Evolutionary conservation across 2,113 vertebrate species (phyloP).

Genomic region (Patagioenas fasciata): DNA sequence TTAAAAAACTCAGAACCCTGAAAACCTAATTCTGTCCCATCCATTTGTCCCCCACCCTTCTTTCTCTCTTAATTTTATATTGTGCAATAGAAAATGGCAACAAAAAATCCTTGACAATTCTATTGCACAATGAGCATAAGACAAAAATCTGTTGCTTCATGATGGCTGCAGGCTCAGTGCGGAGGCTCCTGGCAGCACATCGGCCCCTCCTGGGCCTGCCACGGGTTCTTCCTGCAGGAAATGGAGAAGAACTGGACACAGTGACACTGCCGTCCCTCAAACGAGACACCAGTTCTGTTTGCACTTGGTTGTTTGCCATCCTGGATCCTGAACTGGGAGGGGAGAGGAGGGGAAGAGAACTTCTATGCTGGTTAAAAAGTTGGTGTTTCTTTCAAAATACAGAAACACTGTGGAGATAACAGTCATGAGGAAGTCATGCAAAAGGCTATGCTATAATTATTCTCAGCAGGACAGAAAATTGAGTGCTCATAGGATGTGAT

Average conservation of each 20-base stretch:
- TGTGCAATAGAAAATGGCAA: slow-evolving; percentile 48
- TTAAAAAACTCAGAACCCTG: neutral
- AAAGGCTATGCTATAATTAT: neutral
- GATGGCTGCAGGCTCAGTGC: neutral
- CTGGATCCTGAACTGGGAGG: neutral
- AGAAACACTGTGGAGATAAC: neutral
- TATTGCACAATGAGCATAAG: slow-evolving; percentile 27
- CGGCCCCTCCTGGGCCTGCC: neutral
- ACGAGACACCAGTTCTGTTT: neutral
- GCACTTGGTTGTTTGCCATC: neutral
- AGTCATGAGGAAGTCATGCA: neutral
- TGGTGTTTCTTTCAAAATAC: neutral
- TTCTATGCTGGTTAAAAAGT: neutral
- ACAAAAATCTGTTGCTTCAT: slow-evolving; percentile 29
- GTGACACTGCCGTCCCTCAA: neutral
- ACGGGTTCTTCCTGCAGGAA: neutral
- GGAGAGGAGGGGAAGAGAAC: neutral
- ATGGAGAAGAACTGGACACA: neutral
- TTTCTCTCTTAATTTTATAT: neutral
- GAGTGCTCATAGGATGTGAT: fast-evolving
- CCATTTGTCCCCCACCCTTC: neutral
- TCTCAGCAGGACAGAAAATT: neutral
- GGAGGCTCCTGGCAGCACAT: neutral
- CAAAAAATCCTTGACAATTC: slow-evolving; percentile 23
- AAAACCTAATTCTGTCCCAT: neutral